These are phyloP conservation scores for Solenopsis fugax DNA, from an alignment of 1,140 invertebrate species.

Conservation along the genomic window DNA sequence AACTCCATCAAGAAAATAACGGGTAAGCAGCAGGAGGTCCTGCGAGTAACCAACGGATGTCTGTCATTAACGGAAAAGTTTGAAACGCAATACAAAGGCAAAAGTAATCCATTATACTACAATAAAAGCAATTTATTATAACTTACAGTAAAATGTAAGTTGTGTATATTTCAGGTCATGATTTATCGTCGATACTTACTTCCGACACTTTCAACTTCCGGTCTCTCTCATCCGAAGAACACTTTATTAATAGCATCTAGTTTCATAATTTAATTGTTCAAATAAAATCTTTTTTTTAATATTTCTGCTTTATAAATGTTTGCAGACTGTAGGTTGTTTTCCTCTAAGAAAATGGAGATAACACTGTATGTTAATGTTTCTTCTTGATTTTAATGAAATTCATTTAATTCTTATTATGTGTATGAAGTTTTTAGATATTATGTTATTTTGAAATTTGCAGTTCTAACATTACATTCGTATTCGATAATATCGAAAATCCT, in stretches of 20 bases:
- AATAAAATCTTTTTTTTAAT: neutral
- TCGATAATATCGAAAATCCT: too few relatives aligned
- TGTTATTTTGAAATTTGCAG: too few relatives aligned
- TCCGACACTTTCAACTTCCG: neutral
- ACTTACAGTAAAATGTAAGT: neutral
- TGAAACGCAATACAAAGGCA: neutral
- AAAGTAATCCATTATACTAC: neutral
- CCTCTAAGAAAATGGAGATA: neutral
- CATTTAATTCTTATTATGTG: too few relatives aligned
- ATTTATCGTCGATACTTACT: neutral
- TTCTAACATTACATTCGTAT: too few relatives aligned
- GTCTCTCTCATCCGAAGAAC: neutral
- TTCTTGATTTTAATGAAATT: neutral
- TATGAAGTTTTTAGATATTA: too few relatives aligned
- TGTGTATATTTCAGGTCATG: neutral
- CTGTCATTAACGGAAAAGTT: neutral
- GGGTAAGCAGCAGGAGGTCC: neutral
- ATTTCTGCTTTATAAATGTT: neutral
- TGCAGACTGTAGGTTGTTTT: neutral
- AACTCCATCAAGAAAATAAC: neutral
- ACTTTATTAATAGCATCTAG: neutral
- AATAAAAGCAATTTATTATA: neutral
- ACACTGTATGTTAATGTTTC: neutral
- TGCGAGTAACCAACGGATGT: neutral
- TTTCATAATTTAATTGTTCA: neutral